Percentiles rank a stretch among this genome's conserved stretches.
Conservation (phyloP, 2,888 invertebrate species). For the Synergus itoensis region DNA sequence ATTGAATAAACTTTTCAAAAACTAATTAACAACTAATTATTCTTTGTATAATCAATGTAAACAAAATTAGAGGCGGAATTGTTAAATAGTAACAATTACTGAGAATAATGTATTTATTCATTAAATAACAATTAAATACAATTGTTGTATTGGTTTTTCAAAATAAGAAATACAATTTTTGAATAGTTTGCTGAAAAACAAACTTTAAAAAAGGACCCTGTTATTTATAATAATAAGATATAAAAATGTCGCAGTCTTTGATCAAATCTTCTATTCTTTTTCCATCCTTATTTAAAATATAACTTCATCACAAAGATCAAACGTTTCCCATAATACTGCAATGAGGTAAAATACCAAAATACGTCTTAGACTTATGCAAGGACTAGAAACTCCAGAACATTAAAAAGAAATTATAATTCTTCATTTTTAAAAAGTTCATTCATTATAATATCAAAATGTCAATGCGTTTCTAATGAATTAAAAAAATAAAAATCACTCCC, state of each 20-base stretch:
- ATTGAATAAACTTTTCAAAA: neutral
- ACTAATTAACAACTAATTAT: neutral
- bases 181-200: neutral
- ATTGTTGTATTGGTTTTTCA: neutral
- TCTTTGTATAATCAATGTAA: neutral
- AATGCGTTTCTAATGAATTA: neutral
- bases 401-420: neutral
- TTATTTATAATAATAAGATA: slow-evolving; percentile 28
- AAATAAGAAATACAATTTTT: slow-evolving; percentile 23
- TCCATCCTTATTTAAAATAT: neutral
- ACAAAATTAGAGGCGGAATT: neutral
- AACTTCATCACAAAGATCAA: neutral
- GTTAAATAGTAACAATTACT: slow-evolving; percentile 1
- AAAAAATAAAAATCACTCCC: neutral
- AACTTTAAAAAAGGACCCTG: neutral
- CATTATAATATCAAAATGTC: neutral
- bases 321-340: slow-evolving; percentile 23
- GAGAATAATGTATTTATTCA: slow-evolving; percentile 31
- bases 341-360: slow-evolving; percentile 22
- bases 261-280: neutral
- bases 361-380: neutral
- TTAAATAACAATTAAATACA: slow-evolving; percentile 9
- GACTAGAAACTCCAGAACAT: slow-evolving; percentile 4
- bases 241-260: slow-evolving; percentile 19
- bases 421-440: neutral